Evolutionary conservation across 53 echinoderm and acorn worm genomes (phyloP).

Genomic region (Echinarachnius parma): DNA sequence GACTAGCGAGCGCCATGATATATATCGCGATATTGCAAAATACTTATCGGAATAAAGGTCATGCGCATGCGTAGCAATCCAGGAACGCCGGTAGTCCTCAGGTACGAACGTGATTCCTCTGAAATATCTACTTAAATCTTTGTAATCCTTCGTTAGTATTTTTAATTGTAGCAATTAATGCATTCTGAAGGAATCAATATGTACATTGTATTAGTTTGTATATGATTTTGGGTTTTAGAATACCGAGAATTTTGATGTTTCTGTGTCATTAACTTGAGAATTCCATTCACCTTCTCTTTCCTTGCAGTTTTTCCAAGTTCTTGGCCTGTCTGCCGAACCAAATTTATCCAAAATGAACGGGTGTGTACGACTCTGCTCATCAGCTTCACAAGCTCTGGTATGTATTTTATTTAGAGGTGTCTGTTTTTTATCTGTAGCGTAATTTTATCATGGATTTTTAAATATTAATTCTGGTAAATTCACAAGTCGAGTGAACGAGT

Average conservation of each 20-base stretch:
- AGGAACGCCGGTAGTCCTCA: conserved; percentile 43
- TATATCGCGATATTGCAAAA: no score
- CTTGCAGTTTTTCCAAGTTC: conserved; percentile 30
- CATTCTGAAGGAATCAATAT: neutral
- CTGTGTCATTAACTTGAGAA: no score
- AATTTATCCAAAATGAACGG: conserved; percentile 74
- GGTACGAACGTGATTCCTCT: neutral
- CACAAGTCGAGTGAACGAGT: no score
- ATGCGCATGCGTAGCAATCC: conserved; percentile 40
- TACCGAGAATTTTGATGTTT: no score
- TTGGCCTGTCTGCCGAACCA: conserved; percentile 46
- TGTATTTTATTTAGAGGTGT: no score
- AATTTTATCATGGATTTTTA: no score
- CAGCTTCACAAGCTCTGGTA: conserved; percentile 87
- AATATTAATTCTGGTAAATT: no score
- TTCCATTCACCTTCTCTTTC: neutral
- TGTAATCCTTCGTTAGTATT: neutral
- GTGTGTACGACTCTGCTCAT: conserved; percentile 83
- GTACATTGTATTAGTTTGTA: neutral
- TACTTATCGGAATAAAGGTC: conserved; percentile 18
- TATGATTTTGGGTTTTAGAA: neutral
- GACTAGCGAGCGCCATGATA: no score
- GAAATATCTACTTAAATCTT: conserved; percentile 18
- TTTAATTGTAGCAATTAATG: neutral
- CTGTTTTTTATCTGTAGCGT: no score